These are phyloP conservation scores for Drosophila pegasa DNA, from an alignment of 2,888 invertebrate genomes.

Conservation along the genomic window DNA sequence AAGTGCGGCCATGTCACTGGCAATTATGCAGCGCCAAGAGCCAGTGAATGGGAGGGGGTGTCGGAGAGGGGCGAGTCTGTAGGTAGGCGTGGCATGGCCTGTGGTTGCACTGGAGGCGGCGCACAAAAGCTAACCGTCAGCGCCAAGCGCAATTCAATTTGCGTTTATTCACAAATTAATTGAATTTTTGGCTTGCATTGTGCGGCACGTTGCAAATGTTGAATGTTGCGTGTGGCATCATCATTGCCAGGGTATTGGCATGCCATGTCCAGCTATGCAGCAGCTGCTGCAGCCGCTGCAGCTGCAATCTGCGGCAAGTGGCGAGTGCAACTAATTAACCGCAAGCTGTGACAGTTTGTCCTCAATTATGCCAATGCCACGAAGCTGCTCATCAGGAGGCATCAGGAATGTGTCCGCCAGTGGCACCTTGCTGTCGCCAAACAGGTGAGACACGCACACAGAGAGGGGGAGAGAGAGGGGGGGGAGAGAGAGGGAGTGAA, in stretches of 20 bases:
- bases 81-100: neutral
- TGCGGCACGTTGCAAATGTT: conserved; percentile 26
- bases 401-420: neutral
- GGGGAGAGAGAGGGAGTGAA: neutral
- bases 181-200: conserved; percentile 69
- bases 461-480: neutral
- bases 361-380: conserved; percentile 66
- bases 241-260: neutral
- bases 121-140: conserved; percentile 39
- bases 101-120: neutral
- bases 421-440: conserved; percentile 16
- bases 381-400: conserved; percentile 13
- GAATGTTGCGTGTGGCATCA: neutral
- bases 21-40: conserved; percentile 64
- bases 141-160: conserved; percentile 67
- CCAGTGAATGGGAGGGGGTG: neutral
- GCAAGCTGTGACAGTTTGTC: conserved; percentile 63
- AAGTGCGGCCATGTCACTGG: conserved; percentile 75
- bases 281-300: conserved; percentile 31
- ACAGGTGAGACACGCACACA: neutral
- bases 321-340: conserved; percentile 69
- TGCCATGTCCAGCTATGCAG: conserved; percentile 2
- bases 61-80: neutral
- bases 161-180: conserved; percentile 77
- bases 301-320: conserved; percentile 17